Conservation (phyloP, 2,113 vertebrate genomes). For the Macheiramphus alcinus region DNA sequence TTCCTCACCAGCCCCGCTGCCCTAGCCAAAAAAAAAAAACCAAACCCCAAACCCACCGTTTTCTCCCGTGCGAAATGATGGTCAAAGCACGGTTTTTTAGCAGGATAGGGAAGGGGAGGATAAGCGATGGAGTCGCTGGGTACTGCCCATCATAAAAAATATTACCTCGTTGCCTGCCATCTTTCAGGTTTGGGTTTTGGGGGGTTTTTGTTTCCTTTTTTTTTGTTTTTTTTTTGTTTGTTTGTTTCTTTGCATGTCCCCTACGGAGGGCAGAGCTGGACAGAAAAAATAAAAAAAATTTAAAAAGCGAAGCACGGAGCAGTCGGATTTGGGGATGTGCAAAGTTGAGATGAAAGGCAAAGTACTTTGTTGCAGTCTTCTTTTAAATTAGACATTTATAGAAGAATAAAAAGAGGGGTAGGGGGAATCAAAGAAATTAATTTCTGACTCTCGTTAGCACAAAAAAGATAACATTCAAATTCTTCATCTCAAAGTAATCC, state of each 20-base stretch:
- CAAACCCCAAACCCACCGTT: too few relatives aligned
- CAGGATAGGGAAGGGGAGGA: too few relatives aligned
- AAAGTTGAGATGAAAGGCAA: neutral
- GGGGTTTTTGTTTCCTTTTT: too few relatives aligned
- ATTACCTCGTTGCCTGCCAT: too few relatives aligned
- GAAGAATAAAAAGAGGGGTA: accelerated
- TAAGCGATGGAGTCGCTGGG: too few relatives aligned
- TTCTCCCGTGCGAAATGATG: too few relatives aligned
- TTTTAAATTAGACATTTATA: neutral
- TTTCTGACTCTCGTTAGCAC: neutral
- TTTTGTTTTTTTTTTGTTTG: too few relatives aligned
- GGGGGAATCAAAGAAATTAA: neutral
- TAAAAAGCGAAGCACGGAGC: neutral
- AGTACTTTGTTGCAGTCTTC: neutral
- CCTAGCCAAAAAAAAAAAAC: too few relatives aligned
- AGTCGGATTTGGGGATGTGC: neutral
- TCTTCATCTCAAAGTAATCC: neutral
- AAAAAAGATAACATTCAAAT: neutral
- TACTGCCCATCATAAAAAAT: neutral
- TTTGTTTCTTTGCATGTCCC: neutral
- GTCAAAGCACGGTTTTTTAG: too few relatives aligned
- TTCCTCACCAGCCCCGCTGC: too few relatives aligned
- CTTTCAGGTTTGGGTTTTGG: too few relatives aligned
- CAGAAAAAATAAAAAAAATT: neutral
- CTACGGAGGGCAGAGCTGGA: neutral